Evolutionary conservation across 2,113 vertebrate genomes (phyloP), one percentile per base, ranked within the genome.

Genomic region (Montifringilla adamsi): DNA sequence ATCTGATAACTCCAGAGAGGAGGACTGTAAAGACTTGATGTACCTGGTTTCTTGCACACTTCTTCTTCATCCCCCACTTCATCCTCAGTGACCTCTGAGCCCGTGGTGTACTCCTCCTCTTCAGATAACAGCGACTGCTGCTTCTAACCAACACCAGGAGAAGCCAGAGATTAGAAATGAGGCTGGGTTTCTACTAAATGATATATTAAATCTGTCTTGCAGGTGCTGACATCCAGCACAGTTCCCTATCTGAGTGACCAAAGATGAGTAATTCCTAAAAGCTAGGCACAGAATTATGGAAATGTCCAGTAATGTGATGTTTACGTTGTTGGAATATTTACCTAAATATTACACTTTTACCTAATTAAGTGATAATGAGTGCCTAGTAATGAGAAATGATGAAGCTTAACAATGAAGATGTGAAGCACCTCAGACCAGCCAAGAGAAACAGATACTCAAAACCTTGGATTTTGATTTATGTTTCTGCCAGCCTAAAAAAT

Each of bases 21-120:
- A 43, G 23, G 43, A 55, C 17, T 56, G 23, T 9, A 63, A 41
- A 26, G 30, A 19, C 11, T 73, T 77, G 19, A 52, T 52, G 30
- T 97, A 99, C 99, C 99, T 98, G 99, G 98, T 96, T 99, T 99
- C 95, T 98, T 99, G 78, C 98, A 98, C 33, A 98, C 95, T 97
- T 99, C 99, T 96, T 99, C 99, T 97, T 99, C 99, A 95, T 99
- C 99, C 21, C 99, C 99, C 21, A 99, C 99, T 97, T 99, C 99
- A 94, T 99, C 99, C 87, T 99, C 99, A 12, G 99, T 99, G 96
- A 99, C 99, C 96, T 99, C 99, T 62, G 99, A 99, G 66, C 99
- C 99, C 0, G 99, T 99, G 83, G 99, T 99, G 96, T 99, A 99
- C 89, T 99, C 99, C 87, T 99, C 99, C 39, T 99, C 99, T 96